Percentiles rank a stretch among this genome's conserved stretches.
Conservation (phyloP, 2,113 vertebrate genomes). For the Halcyon malimbica region DNA sequence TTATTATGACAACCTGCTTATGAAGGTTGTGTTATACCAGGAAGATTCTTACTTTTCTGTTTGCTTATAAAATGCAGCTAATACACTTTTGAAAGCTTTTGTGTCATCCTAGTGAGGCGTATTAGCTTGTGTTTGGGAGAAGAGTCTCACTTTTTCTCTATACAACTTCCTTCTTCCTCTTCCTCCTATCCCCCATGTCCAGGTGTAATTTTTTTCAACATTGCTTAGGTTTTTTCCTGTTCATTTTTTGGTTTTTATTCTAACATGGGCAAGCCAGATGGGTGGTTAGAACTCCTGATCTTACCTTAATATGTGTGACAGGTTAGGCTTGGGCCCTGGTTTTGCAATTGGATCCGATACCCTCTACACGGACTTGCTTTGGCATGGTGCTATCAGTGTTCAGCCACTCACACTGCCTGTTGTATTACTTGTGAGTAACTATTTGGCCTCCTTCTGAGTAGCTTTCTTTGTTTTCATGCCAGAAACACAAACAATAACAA, state of each 20-base stretch:
- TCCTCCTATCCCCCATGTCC: neutral
- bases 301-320: neutral
- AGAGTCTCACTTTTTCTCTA: neutral
- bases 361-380: neutral
- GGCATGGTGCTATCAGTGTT: rapidly evolving
- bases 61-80: neutral
- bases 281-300: neutral
- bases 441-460: neutral
- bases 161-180: neutral
- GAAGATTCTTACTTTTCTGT: neutral
- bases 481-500: neutral
- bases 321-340: neutral
- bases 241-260: neutral
- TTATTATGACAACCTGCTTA: neutral
- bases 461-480: neutral
- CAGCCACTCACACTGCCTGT: rapidly evolving
- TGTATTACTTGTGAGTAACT: neutral
- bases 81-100: neutral
- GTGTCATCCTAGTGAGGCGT: neutral
- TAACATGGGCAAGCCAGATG: neutral
- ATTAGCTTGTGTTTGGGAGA: neutral
- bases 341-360: neutral
- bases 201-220: neutral
- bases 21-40: neutral
- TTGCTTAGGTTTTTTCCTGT: neutral